A percentile compares a stretch with the other conserved stretches of the same genome.
Conservation (phyloP, 2,888 invertebrate genomes). For the Syrista parreyssii region DNA sequence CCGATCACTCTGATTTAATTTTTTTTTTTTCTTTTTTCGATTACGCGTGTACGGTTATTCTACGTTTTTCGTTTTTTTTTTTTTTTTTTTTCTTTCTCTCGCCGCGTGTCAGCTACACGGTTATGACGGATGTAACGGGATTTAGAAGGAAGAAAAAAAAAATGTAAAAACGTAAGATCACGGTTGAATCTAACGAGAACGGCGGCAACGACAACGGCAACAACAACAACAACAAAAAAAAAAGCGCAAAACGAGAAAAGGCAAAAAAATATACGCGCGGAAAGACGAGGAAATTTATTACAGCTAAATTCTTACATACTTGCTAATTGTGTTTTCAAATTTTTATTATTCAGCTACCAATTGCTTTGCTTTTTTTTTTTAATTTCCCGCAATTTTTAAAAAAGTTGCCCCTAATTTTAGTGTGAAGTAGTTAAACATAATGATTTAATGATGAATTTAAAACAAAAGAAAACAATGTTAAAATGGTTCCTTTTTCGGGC, state of each 20-base stretch:
- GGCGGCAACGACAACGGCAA: not conserved
- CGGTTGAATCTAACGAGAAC: slow-evolving; percentile 16
- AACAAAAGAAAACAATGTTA: slow-evolving; percentile 49
- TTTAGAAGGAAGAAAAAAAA: not conserved
- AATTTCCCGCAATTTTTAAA: slow-evolving; percentile 53
- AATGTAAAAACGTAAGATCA: not conserved
- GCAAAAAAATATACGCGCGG: not conserved
- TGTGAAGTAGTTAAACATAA: slow-evolving; percentile 64
- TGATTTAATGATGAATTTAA: slow-evolving; percentile 58
- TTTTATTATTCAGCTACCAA: slow-evolving; percentile 55
- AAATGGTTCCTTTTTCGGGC: slow-evolving; percentile 63
- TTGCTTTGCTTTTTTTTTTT: slow-evolving; percentile 60
- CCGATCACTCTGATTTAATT: slow-evolving; percentile 3
- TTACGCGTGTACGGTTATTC: not conserved
- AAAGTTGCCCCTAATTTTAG: slow-evolving; percentile 57
- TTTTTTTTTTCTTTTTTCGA: slow-evolving; percentile 8
- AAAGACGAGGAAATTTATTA: slow-evolving; percentile 29
- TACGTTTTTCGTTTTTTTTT: not conserved
- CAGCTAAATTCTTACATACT: slow-evolving; percentile 37
- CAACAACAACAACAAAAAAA: slow-evolving; percentile 9
- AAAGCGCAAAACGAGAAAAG: slow-evolving; percentile 24
- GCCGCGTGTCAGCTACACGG: not conserved
- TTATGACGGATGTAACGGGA: not conserved
- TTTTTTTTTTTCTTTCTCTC: not conserved
- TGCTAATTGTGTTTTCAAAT: slow-evolving; percentile 40